phyloP scores from a whole-genome alignment of 53 echinoderm and acorn worm species.

The Astropecten irregularis region DNA sequence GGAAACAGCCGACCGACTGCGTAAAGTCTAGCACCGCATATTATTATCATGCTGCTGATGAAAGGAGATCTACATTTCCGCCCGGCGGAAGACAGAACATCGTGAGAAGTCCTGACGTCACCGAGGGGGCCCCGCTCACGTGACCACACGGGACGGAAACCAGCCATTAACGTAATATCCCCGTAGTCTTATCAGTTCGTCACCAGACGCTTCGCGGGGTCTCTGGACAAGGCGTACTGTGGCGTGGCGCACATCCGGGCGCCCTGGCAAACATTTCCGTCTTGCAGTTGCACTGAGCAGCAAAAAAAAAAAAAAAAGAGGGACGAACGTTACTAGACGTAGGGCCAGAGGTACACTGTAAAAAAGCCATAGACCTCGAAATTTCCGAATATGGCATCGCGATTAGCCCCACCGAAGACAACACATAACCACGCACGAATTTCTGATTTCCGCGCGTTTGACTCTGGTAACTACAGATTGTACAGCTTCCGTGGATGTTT shows the following conservation, averaged over 20 bases:
- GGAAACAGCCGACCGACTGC: too few relatives aligned
- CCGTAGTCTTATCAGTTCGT: slow-evolving; percentile 52
- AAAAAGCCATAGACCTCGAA: too few relatives aligned
- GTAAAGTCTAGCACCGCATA: too few relatives aligned
- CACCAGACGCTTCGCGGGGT: slow-evolving; percentile 38
- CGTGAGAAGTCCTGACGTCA: slow-evolving; percentile 59
- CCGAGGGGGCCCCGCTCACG: background rate
- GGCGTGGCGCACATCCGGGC: slow-evolving; percentile 15
- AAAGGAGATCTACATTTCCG: slow-evolving; percentile 48
- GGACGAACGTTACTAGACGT: too few relatives aligned
- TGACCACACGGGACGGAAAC: slow-evolving; percentile 47
- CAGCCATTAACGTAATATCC: slow-evolving; percentile 36
- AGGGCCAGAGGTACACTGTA: too few relatives aligned
- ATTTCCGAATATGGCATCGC: slow-evolving; percentile 8
- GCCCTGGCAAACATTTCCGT: slow-evolving; percentile 45
- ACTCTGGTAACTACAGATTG: background rate
- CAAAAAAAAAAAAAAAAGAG: too few relatives aligned
- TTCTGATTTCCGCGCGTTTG: slow-evolving; percentile 3
- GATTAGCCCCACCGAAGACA: background rate
- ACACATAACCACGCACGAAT: too few relatives aligned
- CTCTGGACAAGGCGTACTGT: slow-evolving; percentile 5
- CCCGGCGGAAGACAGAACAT: slow-evolving; percentile 46
- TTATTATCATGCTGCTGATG: too few relatives aligned
- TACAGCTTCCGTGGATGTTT: background rate
- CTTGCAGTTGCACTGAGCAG: too few relatives aligned